A percentile compares a stretch with the other conserved stretches of the same genome.
These are phyloP conservation scores for Lepilemur septentrionalis DNA, from an alignment of 2,797 vertebrate species.

Conservation along the genomic window DNA sequence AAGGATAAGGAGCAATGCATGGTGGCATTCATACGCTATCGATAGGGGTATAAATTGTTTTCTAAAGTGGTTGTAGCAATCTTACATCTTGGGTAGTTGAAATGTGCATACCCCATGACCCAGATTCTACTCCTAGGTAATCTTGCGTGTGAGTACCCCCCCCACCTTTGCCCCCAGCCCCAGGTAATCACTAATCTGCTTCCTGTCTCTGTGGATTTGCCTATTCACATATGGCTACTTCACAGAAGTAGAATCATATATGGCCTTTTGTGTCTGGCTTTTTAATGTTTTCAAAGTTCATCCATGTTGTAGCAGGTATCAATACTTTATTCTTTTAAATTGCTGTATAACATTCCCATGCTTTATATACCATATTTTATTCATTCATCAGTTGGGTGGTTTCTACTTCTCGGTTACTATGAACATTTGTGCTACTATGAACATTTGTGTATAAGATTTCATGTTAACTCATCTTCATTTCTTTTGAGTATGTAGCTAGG, in stretches of 20 bases:
- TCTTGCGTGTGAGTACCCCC: too few species aligned
- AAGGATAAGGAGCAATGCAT: neutral
- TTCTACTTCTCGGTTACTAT: neutral
- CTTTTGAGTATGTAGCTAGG: neutral
- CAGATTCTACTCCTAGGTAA: neutral
- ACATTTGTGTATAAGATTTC: neutral
- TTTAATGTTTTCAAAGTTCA: neutral
- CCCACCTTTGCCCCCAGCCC: neutral
- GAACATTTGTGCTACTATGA: neutral
- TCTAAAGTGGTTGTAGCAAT: neutral
- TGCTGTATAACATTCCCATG: neutral
- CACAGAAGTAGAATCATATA: neutral
- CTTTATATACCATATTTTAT: neutral
- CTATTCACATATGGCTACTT: neutral
- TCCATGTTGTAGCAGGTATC: neutral
- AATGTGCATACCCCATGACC: neutral
- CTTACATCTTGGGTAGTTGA: neutral
- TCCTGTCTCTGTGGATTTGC: neutral
- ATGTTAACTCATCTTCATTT: neutral
- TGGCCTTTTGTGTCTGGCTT: neutral
- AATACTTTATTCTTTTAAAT: neutral
- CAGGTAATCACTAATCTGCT: neutral
- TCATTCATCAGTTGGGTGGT: neutral
- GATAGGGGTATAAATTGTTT: neutral
- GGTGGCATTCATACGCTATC: neutral